Evolutionary conservation across 2,888 invertebrate genomes (phyloP).

Genomic region (Ichneumoninae sp.): DNA sequence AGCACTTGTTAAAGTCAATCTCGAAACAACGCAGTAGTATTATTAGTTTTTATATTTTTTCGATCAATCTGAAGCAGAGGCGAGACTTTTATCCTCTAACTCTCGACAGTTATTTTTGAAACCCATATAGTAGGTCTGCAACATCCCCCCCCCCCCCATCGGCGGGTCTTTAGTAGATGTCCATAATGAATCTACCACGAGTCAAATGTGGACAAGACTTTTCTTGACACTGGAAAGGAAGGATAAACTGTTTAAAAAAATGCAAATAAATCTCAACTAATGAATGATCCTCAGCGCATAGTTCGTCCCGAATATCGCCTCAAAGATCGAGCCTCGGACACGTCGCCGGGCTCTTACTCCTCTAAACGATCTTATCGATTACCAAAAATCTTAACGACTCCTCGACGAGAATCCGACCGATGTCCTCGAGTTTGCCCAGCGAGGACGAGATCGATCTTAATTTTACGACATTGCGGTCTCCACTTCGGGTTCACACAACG

Average conservation of each 20-base stretch:
- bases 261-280: slow-evolving; percentile 68
- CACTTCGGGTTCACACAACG: background rate
- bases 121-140: too few species aligned
- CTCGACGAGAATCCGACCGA: slow-evolving; percentile 65
- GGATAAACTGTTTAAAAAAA: background rate
- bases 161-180: too few species aligned
- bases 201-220: too few species aligned
- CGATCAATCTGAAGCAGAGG: background rate
- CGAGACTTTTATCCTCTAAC: background rate
- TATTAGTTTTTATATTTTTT: background rate
- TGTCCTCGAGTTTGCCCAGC: slow-evolving; percentile 14
- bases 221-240: too few species aligned
- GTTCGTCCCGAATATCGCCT: background rate
- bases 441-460: slow-evolving; percentile 46
- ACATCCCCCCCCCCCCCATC: too few species aligned
- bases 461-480: slow-evolving; percentile 17
- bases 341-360: slow-evolving; percentile 36
- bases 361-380: slow-evolving; percentile 74
- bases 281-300: slow-evolving; percentile 69
- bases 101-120: too few species aligned
- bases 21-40: background rate
- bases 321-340: slow-evolving; percentile 17
- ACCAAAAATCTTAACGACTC: slow-evolving; percentile 67
- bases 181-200: too few species aligned
- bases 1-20: background rate